phyloP scores from a whole-genome alignment of 2,888 invertebrate genomes.

The Eupithecia vulgata region DNA sequence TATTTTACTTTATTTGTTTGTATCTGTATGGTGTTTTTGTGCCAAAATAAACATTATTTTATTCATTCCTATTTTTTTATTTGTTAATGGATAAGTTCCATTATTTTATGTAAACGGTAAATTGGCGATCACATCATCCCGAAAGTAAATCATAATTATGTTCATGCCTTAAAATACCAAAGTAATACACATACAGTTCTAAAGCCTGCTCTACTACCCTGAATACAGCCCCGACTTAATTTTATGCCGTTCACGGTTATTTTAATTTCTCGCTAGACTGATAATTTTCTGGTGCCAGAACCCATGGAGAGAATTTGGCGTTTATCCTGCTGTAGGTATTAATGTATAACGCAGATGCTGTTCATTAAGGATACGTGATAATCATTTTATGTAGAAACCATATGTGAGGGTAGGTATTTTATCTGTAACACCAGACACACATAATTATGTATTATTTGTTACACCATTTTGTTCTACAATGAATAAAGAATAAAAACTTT shows the following conservation, averaged over 20 bases:
- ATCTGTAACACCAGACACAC: background rate
- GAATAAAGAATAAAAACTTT: background rate
- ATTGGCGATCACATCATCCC: too few relatives aligned
- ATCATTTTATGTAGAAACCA: background rate
- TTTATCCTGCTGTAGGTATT: slow-evolving; percentile 59
- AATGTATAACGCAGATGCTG: slow-evolving; percentile 29
- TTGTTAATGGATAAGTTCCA: background rate
- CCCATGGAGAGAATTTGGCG: slow-evolving; percentile 70
- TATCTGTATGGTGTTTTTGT: background rate
- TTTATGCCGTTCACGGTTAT: slow-evolving; percentile 79
- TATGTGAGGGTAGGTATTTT: background rate
- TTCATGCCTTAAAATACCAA: background rate
- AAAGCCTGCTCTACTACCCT: background rate
- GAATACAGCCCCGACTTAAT: slow-evolving; percentile 60
- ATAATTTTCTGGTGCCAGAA: slow-evolving; percentile 76
- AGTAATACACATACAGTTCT: background rate
- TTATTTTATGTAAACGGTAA: background rate
- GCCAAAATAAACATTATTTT: background rate
- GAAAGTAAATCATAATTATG: too few relatives aligned
- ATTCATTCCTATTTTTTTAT: background rate
- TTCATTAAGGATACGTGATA: background rate
- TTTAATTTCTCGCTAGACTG: slow-evolving; percentile 77
- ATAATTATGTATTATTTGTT: background rate
- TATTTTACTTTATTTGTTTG: background rate
- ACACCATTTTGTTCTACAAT: background rate